Conservation (phyloP, 2,113 vertebrate species). For the Rynchops niger region DNA sequence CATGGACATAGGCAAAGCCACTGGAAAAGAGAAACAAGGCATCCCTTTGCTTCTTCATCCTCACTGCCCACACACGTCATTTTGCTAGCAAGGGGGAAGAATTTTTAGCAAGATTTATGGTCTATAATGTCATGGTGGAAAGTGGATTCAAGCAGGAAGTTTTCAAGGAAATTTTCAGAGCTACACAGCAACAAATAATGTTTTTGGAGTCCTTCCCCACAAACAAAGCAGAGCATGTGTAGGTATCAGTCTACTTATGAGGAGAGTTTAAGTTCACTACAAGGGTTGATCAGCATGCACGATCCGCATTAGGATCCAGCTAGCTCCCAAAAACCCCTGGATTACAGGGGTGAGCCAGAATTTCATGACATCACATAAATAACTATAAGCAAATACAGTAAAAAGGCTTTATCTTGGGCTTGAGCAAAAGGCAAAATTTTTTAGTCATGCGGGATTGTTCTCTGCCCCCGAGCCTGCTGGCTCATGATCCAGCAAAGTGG, state of each 20-base stretch:
- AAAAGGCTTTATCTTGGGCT: not conserved
- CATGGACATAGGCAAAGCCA: not conserved
- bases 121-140: not conserved
- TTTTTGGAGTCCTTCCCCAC: not conserved
- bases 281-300: not conserved
- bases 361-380: not conserved
- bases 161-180: not conserved
- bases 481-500: not conserved
- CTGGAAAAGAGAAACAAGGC: not conserved
- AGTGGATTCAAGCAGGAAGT: not conserved
- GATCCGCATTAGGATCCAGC: not conserved
- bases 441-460: not conserved
- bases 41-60: not conserved
- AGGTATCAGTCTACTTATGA: not conserved
- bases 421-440: not conserved
- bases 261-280: not conserved
- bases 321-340: not conserved
- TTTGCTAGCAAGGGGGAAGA: not conserved
- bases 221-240: not conserved
- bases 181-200: accelerated
- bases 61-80: not conserved
- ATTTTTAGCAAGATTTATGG: not conserved
- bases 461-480: not conserved
- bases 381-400: not conserved
- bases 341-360: not conserved